Base-by-base conservation (phyloP, 2,113 vertebrate genomes). In the Agelaius tricolor region DNA sequence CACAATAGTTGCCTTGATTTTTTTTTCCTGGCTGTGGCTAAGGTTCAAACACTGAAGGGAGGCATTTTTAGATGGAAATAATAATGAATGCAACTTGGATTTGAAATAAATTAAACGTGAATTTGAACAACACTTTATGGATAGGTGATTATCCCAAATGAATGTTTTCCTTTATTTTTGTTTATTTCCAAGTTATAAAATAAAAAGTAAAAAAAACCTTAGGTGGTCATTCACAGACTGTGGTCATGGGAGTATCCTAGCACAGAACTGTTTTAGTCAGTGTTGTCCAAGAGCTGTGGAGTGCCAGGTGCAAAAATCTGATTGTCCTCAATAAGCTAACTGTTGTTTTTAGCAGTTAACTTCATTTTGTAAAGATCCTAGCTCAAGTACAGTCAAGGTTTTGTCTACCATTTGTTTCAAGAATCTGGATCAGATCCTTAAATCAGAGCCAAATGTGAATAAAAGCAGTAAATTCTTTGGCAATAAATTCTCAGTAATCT, bases 361-460 rank as follows among this genome's bases (percentile, higher is more conserved):
- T 93, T 90, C 5, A 55, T 77, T 89, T 82, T 49, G 15, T 51
- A 74, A 90, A 80, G 51, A 71, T 44, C 7, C 3, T 49, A 57
- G 41, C 47, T 83, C 72, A 90, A 95, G 59, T 66, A 55, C 39
- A 77, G 26, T 59, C 68, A 88, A 97, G 84, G 79, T 86, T 95
- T 91, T 93, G 35, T 52, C 75, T 88, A 37, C 52, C 59, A 55
- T 93, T 96, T 86, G 43, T 84, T 94, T 67, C 39, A 62, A 81
- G 44, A 59, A 17, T 67, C 82, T 95, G 75, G 55, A 77, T 86
- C 68, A 81, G 67, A 59, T 57, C 68, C 68, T 86, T 93, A 93
- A 96, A 95, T 92, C 83, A 95, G 47, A 93, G 67, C 75, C 85
- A 88, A 96, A 82, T 77, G 55, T 67, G 72, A 85, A 92, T 71